Conservation (phyloP, 2,888 invertebrate genomes). For the Melinopterus prodromus region DNA sequence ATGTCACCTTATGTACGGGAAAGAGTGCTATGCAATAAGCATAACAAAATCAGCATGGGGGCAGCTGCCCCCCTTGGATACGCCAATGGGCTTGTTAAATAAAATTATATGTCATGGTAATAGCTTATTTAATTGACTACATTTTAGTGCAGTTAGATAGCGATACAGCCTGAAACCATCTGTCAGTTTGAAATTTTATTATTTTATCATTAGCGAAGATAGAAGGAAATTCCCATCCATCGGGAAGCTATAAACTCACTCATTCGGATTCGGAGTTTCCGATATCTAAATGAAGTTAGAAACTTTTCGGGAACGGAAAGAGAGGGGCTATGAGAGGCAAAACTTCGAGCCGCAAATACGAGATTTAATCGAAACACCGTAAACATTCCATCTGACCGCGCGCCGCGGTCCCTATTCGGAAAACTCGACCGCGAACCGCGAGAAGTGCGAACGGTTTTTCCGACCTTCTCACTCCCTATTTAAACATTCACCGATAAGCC, state of each 20-base stretch:
- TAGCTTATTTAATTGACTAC: background rate
- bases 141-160: background rate
- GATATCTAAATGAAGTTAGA: background rate
- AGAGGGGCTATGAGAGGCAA: background rate
- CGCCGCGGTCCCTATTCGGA: background rate
- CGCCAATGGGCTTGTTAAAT: too few species aligned
- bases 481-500: conserved; percentile 4
- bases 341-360: background rate
- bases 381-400: conserved; percentile 4
- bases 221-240: background rate
- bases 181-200: background rate
- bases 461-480: background rate
- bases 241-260: background rate
- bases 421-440: background rate
- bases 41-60: too few species aligned
- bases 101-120: background rate
- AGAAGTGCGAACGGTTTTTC: background rate
- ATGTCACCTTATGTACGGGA: too few species aligned
- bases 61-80: too few species aligned
- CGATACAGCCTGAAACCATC: background rate
- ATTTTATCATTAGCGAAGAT: background rate
- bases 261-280: background rate
- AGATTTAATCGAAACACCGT: background rate
- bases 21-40: too few species aligned
- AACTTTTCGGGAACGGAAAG: background rate